These are phyloP conservation scores for Nomada goodeniana DNA, from an alignment of 2,888 invertebrate species.

Conservation along the genomic window DNA sequence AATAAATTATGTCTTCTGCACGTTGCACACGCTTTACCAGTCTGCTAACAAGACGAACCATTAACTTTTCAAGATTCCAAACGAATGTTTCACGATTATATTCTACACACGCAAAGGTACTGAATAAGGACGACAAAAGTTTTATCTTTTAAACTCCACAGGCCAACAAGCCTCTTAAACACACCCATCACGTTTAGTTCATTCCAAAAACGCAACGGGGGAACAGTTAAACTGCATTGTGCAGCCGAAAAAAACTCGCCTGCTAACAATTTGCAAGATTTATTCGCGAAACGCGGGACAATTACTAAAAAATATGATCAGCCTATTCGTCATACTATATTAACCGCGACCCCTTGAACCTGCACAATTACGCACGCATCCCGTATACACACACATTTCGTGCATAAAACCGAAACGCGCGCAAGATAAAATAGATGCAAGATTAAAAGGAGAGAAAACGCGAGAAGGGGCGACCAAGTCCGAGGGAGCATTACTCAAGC, in stretches of 20 bases:
- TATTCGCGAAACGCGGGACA: not conserved
- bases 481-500: slow-evolving; percentile 34
- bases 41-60: no score
- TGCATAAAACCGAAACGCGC: slow-evolving; percentile 12
- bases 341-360: no score
- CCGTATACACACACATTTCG: not conserved
- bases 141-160: no score
- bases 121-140: no score
- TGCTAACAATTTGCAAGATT: not conserved
- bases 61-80: no score
- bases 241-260: not conserved
- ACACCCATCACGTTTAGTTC: not conserved
- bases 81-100: no score
- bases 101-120: no score
- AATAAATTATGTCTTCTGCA: no score
- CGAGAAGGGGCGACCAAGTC: slow-evolving; percentile 24
- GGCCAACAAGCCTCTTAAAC: not conserved
- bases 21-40: no score
- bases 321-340: not conserved
- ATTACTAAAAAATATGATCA: not conserved
- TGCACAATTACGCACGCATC: not conserved
- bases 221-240: not conserved
- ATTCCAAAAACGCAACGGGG: not conserved
- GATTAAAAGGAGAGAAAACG: not conserved
- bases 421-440: slow-evolving; percentile 11